Percentiles rank a stretch among this genome's conserved stretches.
Evolutionary conservation across 2,113 vertebrate genomes (phyloP).

Genomic region (Brachyistius frenatus): DNA sequence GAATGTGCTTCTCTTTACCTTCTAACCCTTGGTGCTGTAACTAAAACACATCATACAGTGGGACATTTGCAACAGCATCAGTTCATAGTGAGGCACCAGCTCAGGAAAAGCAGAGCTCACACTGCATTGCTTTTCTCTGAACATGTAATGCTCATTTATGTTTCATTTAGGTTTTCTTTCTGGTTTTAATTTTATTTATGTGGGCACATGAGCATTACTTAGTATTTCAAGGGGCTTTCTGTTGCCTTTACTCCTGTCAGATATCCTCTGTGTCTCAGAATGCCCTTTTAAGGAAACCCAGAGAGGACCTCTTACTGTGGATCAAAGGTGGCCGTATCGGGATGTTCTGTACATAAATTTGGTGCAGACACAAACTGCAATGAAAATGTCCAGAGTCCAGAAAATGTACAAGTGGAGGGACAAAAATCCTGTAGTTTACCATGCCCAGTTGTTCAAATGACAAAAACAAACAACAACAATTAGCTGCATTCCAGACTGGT

Average conservation of each 20-base stretch:
- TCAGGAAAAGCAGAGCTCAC: too few relatives aligned
- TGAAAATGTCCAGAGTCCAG: not conserved
- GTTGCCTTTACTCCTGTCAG: not conserved
- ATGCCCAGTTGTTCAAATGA: constrained; percentile 26
- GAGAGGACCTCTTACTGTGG: not conserved
- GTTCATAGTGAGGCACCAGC: too few relatives aligned
- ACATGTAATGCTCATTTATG: too few relatives aligned
- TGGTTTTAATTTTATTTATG: too few relatives aligned
- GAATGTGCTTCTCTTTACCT: too few relatives aligned
- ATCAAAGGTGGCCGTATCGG: too few relatives aligned
- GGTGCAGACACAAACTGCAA: not conserved
- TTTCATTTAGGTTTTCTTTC: too few relatives aligned
- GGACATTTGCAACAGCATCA: too few relatives aligned
- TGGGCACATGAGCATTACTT: not conserved
- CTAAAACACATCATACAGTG: too few relatives aligned
- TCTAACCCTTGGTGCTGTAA: too few relatives aligned
- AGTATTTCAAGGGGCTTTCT: not conserved
- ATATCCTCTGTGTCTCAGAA: not conserved
- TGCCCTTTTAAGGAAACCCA: not conserved
- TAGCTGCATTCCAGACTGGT: constrained; percentile 44
- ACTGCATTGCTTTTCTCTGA: too few relatives aligned
- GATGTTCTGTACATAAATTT: too few relatives aligned
- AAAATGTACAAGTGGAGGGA: constrained; percentile 1
- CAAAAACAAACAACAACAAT: constrained; percentile 21
- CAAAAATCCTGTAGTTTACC: constrained; percentile 22